Evolutionary conservation across 2,888 invertebrate genomes (phyloP), one percentile per base, ranked within the genome.

Genomic region (Drosophila kokeensis): DNA sequence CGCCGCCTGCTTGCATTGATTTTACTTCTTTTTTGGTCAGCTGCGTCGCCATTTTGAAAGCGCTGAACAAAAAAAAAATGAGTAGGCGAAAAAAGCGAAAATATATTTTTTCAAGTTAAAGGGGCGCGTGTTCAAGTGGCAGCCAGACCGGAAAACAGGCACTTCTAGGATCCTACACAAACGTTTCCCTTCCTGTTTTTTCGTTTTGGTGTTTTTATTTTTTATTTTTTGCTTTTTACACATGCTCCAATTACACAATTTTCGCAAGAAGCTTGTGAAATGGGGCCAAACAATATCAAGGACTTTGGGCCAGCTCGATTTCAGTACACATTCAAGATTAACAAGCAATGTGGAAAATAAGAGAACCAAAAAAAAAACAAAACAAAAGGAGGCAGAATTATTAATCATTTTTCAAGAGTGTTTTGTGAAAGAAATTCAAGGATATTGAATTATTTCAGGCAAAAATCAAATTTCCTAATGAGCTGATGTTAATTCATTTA

Each of bases 11-110:
- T 74, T 80, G 70, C 76, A 81, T 81, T 83, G 81, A 81, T 81
- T 81, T 81, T 79, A 64, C 71, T 67, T 67, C 73, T 62, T 50
- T 27, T 60, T 71, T 60, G 67, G 69, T 68, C 68, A 68, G 57
- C 59, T 68, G 49, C 68, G 87, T 69, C 87, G 87, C 84, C 89
- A 83, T 87, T 79, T 79, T 77, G 79, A 79, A 87, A 81, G 78
- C 78, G 55, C 50, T 50, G 59, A 59, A 45, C 13, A 63, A 48
- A 42, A 27, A 11, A 21, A 15, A 34, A 54, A 38, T 29, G 55
- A 32, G 7, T 29, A 40, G 48, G 53, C 48, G 38, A 67, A 60
- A 50, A 48, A 40, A 30, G 48, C 54, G 29, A 68, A 55, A 54
- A 50, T 57, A 50, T 13, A 53, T 15, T 30, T 63, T 64, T 63